A percentile compares a stretch with the other conserved stretches of the same genome.
These are phyloP conservation scores for Calosoma granatense DNA, from an alignment of 1,140 invertebrate species.

Conservation along the genomic window DNA sequence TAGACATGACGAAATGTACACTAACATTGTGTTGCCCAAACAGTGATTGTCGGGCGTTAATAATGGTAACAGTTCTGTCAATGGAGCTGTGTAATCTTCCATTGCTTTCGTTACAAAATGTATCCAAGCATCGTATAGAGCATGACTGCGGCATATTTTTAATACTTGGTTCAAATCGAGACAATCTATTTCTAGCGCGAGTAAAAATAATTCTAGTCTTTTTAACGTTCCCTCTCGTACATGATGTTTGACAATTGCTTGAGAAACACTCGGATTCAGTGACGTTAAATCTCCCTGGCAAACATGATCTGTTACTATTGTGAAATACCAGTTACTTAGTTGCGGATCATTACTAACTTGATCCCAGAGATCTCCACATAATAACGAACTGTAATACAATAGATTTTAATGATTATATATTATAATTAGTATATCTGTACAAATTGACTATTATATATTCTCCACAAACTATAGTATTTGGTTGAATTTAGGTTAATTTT, in stretches of 20 bases:
- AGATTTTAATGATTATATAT: neutral
- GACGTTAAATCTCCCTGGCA: slow-evolving; percentile 31
- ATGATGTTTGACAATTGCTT: slow-evolving; percentile 51
- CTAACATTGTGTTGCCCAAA: slow-evolving; percentile 82
- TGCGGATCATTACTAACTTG: slow-evolving; percentile 27
- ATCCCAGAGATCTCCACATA: slow-evolving; percentile 40
- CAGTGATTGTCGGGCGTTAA: slow-evolving; percentile 38
- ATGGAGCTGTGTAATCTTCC: slow-evolving; percentile 70
- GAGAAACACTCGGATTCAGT: slow-evolving; percentile 54
- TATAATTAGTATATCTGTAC: neutral
- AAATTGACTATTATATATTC: too few species aligned
- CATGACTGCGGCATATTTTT: slow-evolving; percentile 64
- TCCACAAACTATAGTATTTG: too few species aligned
- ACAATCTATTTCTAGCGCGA: slow-evolving; percentile 72
- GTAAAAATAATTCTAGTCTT: slow-evolving; percentile 67
- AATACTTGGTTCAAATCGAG: slow-evolving; percentile 84
- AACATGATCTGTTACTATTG: slow-evolving; percentile 39
- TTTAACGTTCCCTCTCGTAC: slow-evolving; percentile 44
- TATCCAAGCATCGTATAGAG: slow-evolving; percentile 78
- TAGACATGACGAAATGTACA: slow-evolving; percentile 89
- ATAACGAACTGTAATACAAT: slow-evolving; percentile 21
- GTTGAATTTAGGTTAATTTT: too few species aligned
- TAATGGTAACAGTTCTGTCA: slow-evolving; percentile 63
- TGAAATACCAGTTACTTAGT: slow-evolving; percentile 34
- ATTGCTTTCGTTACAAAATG: slow-evolving; percentile 82